These are phyloP conservation scores for Nothobranchius kuhntae DNA, from an alignment of 2,113 vertebrate species.

Conservation along the genomic window DNA sequence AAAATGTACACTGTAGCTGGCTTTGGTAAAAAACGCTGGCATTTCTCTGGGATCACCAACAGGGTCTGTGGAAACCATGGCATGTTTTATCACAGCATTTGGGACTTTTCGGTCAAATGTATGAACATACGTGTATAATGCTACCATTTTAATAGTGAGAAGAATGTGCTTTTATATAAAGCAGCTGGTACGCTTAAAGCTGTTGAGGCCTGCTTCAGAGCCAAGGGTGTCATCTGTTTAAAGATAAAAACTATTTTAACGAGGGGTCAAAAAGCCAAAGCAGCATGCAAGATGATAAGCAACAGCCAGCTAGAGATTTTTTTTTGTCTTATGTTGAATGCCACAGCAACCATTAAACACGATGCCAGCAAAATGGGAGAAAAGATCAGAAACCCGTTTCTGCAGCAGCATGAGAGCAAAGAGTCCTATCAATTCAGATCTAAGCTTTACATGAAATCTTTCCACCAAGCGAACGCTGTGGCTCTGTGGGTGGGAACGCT, in stretches of 20 bases:
- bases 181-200: conserved; percentile 41
- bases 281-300: conserved; percentile 6
- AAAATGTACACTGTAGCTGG: not conserved
- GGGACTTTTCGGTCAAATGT: conserved; percentile 21
- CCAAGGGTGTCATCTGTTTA: conserved; percentile 47
- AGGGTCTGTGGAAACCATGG: conserved; percentile 8
- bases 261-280: conserved; percentile 31
- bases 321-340: conserved; percentile 1
- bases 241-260: conserved; percentile 21
- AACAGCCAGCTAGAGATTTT: conserved; percentile 26
- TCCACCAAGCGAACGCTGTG: not conserved
- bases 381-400: conserved; percentile 1
- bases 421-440: conserved; percentile 12
- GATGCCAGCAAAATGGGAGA: not conserved
- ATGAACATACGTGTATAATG: conserved; percentile 32
- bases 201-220: conserved; percentile 14
- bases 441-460: not conserved
- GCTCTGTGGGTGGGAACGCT: not conserved
- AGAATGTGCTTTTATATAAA: conserved; percentile 43
- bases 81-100: conserved; percentile 30
- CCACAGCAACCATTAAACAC: conserved; percentile 15
- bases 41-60: conserved; percentile 13
- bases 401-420: not conserved
- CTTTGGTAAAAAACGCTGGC: conserved; percentile 8
- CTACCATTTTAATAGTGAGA: conserved; percentile 35